A percentile compares a stretch with the other conserved stretches of the same genome.
phyloP scores from a whole-genome alignment of 2,888 invertebrate species.

The Cheilosia grossa region DNA sequence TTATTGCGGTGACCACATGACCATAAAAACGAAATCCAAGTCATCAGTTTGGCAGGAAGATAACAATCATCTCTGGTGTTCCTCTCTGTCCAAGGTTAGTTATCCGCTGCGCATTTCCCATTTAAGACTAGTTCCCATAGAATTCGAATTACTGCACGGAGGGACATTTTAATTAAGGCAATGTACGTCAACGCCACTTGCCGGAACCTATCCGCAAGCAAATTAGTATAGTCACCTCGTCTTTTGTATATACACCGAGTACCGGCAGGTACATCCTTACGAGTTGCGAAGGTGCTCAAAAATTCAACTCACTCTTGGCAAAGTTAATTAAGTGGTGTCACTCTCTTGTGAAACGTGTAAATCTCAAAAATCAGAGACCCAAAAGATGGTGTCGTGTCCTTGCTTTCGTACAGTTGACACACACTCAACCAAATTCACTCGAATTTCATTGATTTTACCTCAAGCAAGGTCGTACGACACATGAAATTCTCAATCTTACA shows the following conservation, averaged over 20 bases:
- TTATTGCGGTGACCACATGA: too few relatives aligned
- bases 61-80: neutral
- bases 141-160: neutral
- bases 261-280: neutral
- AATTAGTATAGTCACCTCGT: slow-evolving; percentile 32
- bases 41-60: neutral
- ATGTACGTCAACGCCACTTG: slow-evolving; percentile 18
- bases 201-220: slow-evolving; percentile 7
- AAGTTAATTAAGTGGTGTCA: slow-evolving; percentile 68
- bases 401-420: slow-evolving; percentile 9
- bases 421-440: slow-evolving; percentile 10
- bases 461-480: slow-evolving; percentile 19
- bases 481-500: slow-evolving; percentile 37
- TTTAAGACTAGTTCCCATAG: neutral
- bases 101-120: neutral
- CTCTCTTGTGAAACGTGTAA: slow-evolving; percentile 36
- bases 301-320: slow-evolving; percentile 38
- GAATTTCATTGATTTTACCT: slow-evolving; percentile 23
- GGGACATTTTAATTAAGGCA: slow-evolving; percentile 50
- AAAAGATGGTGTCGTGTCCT: slow-evolving; percentile 41
- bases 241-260: neutral
- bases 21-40: too few relatives aligned
- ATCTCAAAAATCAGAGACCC: slow-evolving; percentile 29
- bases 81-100: neutral
- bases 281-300: slow-evolving; percentile 10